Conservation (phyloP, 2,113 vertebrate species). For the Cephalopterus ornatus region DNA sequence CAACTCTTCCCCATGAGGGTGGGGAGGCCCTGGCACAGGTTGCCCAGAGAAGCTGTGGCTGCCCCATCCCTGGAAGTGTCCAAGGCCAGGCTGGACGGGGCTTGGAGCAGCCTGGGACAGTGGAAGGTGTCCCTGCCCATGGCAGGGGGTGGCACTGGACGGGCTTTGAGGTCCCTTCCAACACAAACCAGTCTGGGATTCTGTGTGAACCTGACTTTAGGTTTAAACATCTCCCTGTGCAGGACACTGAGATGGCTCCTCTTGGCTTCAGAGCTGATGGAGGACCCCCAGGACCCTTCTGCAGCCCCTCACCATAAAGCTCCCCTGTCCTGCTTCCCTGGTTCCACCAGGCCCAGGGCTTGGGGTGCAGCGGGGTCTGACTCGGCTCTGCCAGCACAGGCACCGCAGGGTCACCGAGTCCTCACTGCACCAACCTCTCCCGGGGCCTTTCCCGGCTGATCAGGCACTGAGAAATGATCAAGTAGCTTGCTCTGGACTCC, state of each 20-base stretch:
- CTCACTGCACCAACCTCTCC: neutral
- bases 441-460: accelerated
- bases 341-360: neutral
- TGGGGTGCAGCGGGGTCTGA: accelerated
- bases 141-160: neutral
- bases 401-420: accelerated
- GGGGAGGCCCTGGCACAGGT: neutral
- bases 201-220: neutral
- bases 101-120: accelerated
- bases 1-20: neutral
- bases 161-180: neutral
- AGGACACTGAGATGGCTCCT: neutral
- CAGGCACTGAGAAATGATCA: neutral
- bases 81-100: accelerated
- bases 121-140: neutral
- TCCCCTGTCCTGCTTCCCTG: neutral
- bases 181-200: neutral
- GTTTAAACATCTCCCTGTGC: neutral
- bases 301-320: neutral
- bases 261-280: neutral
- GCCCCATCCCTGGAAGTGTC: neutral
- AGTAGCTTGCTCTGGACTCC: accelerated
- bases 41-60: neutral
- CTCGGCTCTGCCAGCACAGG: neutral
- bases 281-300: neutral